Percentiles rank a stretch among this genome's conserved stretches.
These are phyloP conservation scores for Coelopa frigida DNA, from an alignment of 1,140 invertebrate genomes.

Conservation along the genomic window DNA sequence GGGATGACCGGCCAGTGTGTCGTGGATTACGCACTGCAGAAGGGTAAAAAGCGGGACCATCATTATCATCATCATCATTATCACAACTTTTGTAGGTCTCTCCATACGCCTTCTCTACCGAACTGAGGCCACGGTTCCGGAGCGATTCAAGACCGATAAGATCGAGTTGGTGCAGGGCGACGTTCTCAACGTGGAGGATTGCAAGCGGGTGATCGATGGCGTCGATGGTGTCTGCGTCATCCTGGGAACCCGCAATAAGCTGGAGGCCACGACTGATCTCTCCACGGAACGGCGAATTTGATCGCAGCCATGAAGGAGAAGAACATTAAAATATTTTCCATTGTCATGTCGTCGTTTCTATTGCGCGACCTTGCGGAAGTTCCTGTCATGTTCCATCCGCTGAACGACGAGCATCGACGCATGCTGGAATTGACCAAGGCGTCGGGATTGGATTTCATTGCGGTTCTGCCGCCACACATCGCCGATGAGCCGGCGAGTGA, in stretches of 20 bases:
- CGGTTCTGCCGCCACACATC: constrained; percentile 75
- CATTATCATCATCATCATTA: constrained; percentile 16
- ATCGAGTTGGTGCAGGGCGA: constrained; percentile 66
- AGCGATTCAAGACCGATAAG: constrained; percentile 55
- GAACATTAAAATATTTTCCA: constrained; percentile 60
- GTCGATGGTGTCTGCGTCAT: constrained; percentile 68
- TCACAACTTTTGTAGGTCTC: constrained; percentile 49
- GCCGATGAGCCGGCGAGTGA: constrained; percentile 45
- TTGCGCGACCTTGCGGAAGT: constrained; percentile 65
- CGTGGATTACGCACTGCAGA: constrained; percentile 61
- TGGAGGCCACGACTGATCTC: constrained; percentile 69
- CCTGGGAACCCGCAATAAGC: constrained; percentile 67
- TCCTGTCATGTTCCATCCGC: constrained; percentile 59
- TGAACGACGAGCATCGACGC: constrained; percentile 70
- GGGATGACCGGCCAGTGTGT: constrained; percentile 72
- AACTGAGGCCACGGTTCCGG: constrained; percentile 60
- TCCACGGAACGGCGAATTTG: constrained; percentile 73
- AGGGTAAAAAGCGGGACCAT: constrained; percentile 52
- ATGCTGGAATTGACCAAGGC: constrained; percentile 65
- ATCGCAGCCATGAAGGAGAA: constrained; percentile 66
- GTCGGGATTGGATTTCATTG: constrained; percentile 65
- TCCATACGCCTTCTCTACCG: constrained; percentile 65
- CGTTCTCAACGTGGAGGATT: constrained; percentile 64
- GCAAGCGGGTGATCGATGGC: constrained; percentile 59
- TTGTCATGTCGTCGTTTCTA: constrained; percentile 75